Percentiles rank a stretch among this genome's conserved stretches.
phyloP scores from a whole-genome alignment of 2,113 vertebrate species.

The Dinomys branickii region DNA sequence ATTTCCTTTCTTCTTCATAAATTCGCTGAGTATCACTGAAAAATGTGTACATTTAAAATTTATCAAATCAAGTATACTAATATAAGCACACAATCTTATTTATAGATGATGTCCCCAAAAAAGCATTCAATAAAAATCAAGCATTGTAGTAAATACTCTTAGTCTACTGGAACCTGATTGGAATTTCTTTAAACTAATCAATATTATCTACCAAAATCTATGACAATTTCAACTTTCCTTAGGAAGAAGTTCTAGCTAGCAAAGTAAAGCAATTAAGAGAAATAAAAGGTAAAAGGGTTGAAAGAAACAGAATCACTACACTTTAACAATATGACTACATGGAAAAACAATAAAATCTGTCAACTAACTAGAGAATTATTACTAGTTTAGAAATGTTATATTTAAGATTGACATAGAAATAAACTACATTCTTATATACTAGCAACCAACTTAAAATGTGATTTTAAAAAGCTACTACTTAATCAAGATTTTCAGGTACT shows the following conservation, averaged over 20 bases:
- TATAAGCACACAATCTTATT: slow-evolving; percentile 32
- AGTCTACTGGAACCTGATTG: background rate
- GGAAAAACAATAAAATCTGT: slow-evolving; percentile 44
- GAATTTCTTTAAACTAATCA: slow-evolving; percentile 35
- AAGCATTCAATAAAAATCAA: slow-evolving; percentile 38
- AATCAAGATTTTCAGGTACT: background rate
- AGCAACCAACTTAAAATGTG: slow-evolving; percentile 49
- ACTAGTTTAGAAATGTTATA: slow-evolving; percentile 48
- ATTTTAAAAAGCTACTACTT: slow-evolving; percentile 10
- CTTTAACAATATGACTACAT: background rate
- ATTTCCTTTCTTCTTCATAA: background rate
- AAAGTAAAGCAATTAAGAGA: slow-evolving; percentile 31
- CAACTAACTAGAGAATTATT: slow-evolving; percentile 35
- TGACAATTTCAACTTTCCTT: slow-evolving; percentile 35
- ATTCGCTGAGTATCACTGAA: slow-evolving; percentile 38
- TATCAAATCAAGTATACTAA: slow-evolving; percentile 10
- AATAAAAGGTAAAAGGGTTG: slow-evolving; percentile 31
- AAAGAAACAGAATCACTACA: slow-evolving; percentile 50
- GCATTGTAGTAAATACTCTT: background rate
- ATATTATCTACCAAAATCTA: slow-evolving; percentile 40
- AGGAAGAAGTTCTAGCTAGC: background rate
- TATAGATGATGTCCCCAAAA: background rate
- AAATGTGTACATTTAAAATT: slow-evolving; percentile 2
- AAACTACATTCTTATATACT: background rate
- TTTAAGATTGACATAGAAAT: slow-evolving; percentile 50